Conservation (phyloP, 2,113 vertebrate genomes). For the Motacilla alba region DNA sequence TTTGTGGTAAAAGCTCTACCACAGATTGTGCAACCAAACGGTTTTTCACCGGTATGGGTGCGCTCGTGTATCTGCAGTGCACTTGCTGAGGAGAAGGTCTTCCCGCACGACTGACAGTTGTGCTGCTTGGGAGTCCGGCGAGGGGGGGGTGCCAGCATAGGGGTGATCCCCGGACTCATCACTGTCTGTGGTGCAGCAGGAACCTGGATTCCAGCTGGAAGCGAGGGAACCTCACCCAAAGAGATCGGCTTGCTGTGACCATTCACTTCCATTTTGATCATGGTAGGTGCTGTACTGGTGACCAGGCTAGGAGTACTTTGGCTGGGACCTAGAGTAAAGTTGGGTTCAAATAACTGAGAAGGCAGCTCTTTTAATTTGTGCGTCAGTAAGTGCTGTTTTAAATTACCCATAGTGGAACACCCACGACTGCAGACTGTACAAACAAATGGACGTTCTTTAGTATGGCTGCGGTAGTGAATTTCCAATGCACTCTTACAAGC, state of each 20-base stretch:
- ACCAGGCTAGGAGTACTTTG: conserved; percentile 88
- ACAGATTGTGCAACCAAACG: conserved; percentile 97
- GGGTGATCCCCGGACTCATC: conserved; percentile 89
- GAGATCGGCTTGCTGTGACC: conserved; percentile 90
- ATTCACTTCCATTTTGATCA: conserved; percentile 98
- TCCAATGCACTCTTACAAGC: conserved; percentile 81
- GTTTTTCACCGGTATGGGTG: conserved; percentile 98
- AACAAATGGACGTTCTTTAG: conserved; percentile 82
- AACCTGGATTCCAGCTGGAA: conserved; percentile 87
- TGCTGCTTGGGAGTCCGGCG: conserved; percentile 98
- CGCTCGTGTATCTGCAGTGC: conserved; percentile 99
- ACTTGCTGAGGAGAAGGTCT: conserved; percentile 98
- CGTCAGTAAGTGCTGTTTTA: conserved; percentile 86
- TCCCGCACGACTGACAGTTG: conserved; percentile 98
- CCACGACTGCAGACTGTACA: conserved; percentile 81
- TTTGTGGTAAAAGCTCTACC: conserved; percentile 99
- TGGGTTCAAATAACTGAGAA: conserved; percentile 80
- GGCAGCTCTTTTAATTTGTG: conserved; percentile 79
- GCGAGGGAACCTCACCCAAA: conserved; percentile 85
- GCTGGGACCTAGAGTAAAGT: conserved; percentile 85
- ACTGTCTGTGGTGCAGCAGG: conserved; percentile 85
- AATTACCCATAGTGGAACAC: conserved; percentile 85
- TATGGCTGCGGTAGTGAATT: conserved; percentile 82
- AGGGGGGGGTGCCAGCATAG: conserved; percentile 94
- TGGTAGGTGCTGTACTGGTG: conserved; percentile 85